These are phyloP conservation scores for Pemphigus obesinymphae DNA, from an alignment of 1,140 invertebrate species.

Conservation along the genomic window DNA sequence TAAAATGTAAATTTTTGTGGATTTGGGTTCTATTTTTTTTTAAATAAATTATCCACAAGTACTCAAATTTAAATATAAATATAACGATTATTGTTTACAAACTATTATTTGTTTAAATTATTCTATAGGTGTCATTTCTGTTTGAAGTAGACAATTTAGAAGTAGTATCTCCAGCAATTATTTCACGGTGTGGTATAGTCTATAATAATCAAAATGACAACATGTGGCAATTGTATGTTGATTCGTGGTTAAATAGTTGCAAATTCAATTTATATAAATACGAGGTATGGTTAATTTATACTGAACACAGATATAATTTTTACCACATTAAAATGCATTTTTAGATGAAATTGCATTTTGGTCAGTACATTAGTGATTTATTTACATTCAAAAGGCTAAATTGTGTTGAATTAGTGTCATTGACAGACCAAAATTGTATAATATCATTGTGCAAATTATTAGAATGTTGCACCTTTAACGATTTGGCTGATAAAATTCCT, in stretches of 20 bases:
- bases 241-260: neutral
- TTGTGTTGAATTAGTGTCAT: neutral
- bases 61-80: too few species aligned
- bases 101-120: neutral
- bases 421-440: neutral
- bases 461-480: neutral
- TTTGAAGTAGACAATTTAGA: slow-evolving; percentile 90
- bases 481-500: neutral
- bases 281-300: neutral
- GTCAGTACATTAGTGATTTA: neutral
- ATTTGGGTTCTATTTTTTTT: too few species aligned
- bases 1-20: too few species aligned
- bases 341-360: slow-evolving; percentile 6
- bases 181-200: slow-evolving; percentile 82
- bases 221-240: slow-evolving; percentile 60
- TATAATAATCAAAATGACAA: slow-evolving; percentile 64
- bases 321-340: neutral
- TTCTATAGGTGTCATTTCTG: slow-evolving; percentile 84
- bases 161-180: slow-evolving; percentile 88
- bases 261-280: neutral
- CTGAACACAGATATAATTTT: neutral
- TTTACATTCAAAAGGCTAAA: neutral
- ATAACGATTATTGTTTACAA: neutral
- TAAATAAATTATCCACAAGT: too few species aligned
- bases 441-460: neutral